Percentiles rank a stretch among this genome's conserved stretches.
phyloP scores from a whole-genome alignment of 1,140 invertebrate genomes.

The Meloidogyne chitwoodi region DNA sequence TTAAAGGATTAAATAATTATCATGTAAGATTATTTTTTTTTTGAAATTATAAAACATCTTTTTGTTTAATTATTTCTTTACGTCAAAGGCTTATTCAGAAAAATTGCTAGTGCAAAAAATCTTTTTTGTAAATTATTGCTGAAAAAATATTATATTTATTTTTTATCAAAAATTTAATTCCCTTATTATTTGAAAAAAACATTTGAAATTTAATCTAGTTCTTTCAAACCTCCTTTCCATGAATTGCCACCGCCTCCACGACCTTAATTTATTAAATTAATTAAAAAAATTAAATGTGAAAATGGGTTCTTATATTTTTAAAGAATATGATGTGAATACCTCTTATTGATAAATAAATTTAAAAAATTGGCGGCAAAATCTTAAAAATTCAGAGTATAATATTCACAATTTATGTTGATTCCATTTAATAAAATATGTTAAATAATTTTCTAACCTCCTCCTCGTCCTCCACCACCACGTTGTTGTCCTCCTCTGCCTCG shows the following conservation, averaged over 20 bases:
- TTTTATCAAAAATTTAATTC: too few relatives aligned
- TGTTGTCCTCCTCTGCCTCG: conserved; percentile 31
- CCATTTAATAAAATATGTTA: neutral
- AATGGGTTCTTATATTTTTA: too few relatives aligned
- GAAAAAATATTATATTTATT: neutral
- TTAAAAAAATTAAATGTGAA: too few relatives aligned
- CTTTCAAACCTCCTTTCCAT: conserved; percentile 1
- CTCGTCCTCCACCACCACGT: conserved; percentile 41
- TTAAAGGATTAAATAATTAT: conserved; percentile 3
- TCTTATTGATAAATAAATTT: too few relatives aligned
- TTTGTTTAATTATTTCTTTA: neutral
- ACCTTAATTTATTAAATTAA: conserved; percentile 16
- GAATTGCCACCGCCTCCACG: conserved; percentile 16
- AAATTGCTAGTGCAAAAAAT: neutral
- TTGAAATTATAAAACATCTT: neutral
- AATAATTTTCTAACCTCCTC: conserved; percentile 15
- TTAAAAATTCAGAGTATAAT: too few relatives aligned
- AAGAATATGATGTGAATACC: too few relatives aligned
- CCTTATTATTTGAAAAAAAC: too few relatives aligned
- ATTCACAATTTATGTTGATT: neutral
- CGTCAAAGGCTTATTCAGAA: neutral
- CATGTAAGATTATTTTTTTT: neutral
- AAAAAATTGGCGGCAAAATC: too few relatives aligned
- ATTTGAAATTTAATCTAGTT: too few relatives aligned
- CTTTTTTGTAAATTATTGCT: neutral